phyloP scores from a whole-genome alignment of 2,888 invertebrate species.

The Cantharis rustica region DNA sequence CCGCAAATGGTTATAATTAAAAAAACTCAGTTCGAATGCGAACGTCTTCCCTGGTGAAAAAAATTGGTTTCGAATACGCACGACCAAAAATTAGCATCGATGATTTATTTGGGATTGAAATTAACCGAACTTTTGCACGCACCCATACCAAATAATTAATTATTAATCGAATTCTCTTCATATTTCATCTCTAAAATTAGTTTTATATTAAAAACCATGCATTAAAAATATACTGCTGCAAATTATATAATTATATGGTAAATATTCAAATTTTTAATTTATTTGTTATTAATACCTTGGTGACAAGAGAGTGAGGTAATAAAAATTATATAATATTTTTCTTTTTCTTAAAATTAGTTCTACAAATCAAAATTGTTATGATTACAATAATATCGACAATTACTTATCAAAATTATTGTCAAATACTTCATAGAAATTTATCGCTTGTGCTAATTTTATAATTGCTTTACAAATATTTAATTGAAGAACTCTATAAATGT shows the following conservation, averaged over 20 bases:
- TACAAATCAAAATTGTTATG: neutral
- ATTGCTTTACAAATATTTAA: neutral
- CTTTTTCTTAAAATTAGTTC: neutral
- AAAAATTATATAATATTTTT: neutral
- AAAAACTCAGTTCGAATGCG: neutral
- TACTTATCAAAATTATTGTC: neutral
- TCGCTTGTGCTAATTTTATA: neutral
- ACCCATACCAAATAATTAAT: neutral
- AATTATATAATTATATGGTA: neutral
- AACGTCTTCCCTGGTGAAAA: neutral
- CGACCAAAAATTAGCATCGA: neutral
- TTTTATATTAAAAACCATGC: neutral
- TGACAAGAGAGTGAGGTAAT: neutral
- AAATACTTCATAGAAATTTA: neutral
- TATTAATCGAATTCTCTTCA: neutral
- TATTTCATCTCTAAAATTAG: neutral
- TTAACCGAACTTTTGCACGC: neutral
- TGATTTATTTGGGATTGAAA: neutral
- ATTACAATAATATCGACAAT: neutral
- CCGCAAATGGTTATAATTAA: neutral
- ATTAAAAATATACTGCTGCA: neutral
- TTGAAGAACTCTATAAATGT: neutral
- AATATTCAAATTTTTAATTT: neutral
- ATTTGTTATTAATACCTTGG: neutral
- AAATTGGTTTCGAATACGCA: neutral